These are phyloP conservation scores for Pipistrellus pygmaeus DNA, from an alignment of 2,797 vertebrate genomes.

Conservation along the genomic window DNA sequence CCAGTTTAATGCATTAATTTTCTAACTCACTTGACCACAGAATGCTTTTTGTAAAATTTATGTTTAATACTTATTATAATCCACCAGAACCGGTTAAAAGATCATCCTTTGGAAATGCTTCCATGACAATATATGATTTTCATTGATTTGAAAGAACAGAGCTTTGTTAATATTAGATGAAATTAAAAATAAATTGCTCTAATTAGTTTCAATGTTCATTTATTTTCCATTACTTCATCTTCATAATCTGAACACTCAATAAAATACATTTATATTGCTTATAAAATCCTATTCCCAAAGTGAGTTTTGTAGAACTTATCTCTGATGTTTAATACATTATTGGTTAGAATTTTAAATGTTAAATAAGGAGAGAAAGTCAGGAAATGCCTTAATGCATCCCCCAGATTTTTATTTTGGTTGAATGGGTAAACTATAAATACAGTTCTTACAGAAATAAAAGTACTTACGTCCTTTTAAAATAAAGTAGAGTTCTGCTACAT, in stretches of 20 bases:
- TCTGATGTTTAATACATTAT: not conserved
- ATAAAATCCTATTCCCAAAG: not conserved
- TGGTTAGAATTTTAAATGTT: constrained; percentile 19
- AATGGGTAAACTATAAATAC: not conserved
- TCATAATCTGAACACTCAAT: not conserved
- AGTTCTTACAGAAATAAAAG: not conserved
- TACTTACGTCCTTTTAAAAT: not conserved
- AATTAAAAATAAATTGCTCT: constrained; percentile 42
- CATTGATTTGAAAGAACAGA: constrained; percentile 1
- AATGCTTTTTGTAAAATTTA: not conserved
- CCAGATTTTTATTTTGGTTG: constrained; percentile 20
- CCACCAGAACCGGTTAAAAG: not conserved
- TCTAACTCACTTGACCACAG: not conserved
- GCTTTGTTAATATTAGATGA: not conserved
- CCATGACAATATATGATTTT: not conserved
- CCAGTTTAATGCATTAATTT: not conserved
- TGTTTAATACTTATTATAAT: not conserved
- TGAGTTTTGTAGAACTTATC: not conserved
- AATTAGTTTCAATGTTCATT: not conserved
- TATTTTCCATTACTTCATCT: constrained; percentile 7
- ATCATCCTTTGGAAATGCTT: constrained; percentile 21
- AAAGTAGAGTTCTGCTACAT: too few species aligned
- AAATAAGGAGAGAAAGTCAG: not conserved
- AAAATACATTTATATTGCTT: not conserved
- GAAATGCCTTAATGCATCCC: not conserved